Conservation (phyloP, 2,113 vertebrate species). For the Accipiter cooperii region DNA sequence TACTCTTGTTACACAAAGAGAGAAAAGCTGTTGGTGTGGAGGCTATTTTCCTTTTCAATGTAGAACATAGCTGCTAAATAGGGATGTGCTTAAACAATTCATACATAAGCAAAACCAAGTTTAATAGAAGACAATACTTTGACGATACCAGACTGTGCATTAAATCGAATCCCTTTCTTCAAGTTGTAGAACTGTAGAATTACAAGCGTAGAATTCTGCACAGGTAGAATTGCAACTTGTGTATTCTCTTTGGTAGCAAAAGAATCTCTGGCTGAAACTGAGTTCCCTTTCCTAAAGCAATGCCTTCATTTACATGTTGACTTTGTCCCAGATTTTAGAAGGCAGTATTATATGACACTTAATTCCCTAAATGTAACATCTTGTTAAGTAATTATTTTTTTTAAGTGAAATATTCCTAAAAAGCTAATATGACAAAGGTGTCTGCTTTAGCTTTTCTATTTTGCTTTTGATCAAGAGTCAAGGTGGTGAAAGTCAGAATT, state of each 20-base stretch:
- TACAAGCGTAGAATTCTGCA: neutral
- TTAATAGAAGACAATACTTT: neutral
- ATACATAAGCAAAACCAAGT: neutral
- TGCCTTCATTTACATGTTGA: neutral
- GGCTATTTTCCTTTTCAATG: neutral
- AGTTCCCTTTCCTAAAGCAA: neutral
- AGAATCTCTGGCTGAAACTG: neutral
- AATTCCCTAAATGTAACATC: neutral
- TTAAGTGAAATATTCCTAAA: neutral
- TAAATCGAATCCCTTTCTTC: neutral
- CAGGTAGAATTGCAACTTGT: neutral
- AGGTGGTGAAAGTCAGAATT: neutral
- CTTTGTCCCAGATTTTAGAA: neutral
- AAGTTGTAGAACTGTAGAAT: neutral
- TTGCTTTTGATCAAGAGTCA: neutral
- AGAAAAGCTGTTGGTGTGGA: neutral
- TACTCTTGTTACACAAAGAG: neutral
- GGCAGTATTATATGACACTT: neutral
- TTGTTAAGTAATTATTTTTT: neutral
- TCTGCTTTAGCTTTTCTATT: neutral
- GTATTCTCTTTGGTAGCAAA: neutral
- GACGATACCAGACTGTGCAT: neutral
- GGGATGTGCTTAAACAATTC: neutral
- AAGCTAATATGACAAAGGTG: neutral
- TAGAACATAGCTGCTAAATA: neutral